Base-by-base conservation (phyloP, 2,797 vertebrate species). In the Anisognathus igniventris region DNA sequence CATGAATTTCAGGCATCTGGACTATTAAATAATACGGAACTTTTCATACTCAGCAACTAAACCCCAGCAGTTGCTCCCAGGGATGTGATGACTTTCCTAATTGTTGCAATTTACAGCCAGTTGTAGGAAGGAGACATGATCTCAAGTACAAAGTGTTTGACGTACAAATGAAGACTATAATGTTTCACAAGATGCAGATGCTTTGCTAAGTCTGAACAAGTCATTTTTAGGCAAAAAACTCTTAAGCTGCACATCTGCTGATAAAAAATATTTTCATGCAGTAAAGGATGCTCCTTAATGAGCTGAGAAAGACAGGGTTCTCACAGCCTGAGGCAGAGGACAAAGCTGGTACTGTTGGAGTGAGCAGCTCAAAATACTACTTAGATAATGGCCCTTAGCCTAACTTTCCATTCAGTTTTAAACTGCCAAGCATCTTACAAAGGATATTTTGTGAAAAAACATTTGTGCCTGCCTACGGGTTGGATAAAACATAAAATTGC, bases 401-500 rank as follows among this genome's bases (percentile, higher is more conserved):
- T 58, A 65, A 88, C 56, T 81, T 95, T 93, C 73, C 90, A 90
- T 28, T 75, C 44, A 75, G 45, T 86, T 88, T 81, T 62, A 81
- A 90, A 75, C 66, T 76, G 86, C 51, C 66, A 95, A 73, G 58
- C 51, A 58, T 66, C 37, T 35, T 80, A 93, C 73, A 92, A 86
- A 88, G 58, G 44, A 25, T 68, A 78, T 93, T 94, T 95, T 95
- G 88, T 95, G 54, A 83, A 90, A 90, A 95, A 88, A 76, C 17
- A 74, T 79, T 94, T 84, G 18, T 81, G 54, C 47, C 88, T 70
- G 62, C 58, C 47, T 83, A 70, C 0, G 3, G 8, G n/a, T 68
- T 67, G 80, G 44, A 81, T 48, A 88, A 86, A 95, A 79, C 40
- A 51, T 72, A 60, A 86, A 95, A 81, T 15, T 73, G 40, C 78